Percentiles rank a stretch among this genome's conserved stretches.
phyloP scores from a whole-genome alignment of 1,140 invertebrate species.

The Drosophila sucinea region DNA sequence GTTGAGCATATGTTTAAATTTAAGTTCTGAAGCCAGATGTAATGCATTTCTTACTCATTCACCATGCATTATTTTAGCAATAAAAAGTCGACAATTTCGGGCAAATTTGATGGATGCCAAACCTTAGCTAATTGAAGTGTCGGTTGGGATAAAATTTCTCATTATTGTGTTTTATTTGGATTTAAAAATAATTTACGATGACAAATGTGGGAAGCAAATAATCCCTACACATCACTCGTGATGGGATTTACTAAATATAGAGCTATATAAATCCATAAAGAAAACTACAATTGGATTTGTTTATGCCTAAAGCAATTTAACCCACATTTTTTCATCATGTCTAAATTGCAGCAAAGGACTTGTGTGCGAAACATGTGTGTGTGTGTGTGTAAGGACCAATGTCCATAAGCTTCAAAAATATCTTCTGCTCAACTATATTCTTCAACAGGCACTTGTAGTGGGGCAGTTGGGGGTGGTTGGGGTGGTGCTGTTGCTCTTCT shows the following conservation, averaged over 20 bases:
- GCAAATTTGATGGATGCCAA: no score
- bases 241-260: background rate
- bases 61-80: no score
- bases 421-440: background rate
- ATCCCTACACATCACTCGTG: background rate
- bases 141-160: no score
- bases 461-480: background rate
- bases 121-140: no score
- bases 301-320: conserved; percentile 7
- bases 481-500: background rate
- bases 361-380: background rate
- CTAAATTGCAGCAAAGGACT: conserved; percentile 6
- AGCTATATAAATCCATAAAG: background rate
- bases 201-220: background rate
- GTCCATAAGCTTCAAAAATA: conserved; percentile 11
- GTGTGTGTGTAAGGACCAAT: background rate
- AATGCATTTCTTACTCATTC: no score
- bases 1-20: no score
- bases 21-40: no score
- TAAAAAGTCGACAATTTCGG: no score
- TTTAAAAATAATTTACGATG: background rate
- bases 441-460: background rate
- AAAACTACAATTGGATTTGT: background rate
- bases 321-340: background rate
- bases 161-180: background rate